These are phyloP conservation scores for Vidua chalybeata DNA, from an alignment of 2,113 vertebrate species.

Conservation along the genomic window DNA sequence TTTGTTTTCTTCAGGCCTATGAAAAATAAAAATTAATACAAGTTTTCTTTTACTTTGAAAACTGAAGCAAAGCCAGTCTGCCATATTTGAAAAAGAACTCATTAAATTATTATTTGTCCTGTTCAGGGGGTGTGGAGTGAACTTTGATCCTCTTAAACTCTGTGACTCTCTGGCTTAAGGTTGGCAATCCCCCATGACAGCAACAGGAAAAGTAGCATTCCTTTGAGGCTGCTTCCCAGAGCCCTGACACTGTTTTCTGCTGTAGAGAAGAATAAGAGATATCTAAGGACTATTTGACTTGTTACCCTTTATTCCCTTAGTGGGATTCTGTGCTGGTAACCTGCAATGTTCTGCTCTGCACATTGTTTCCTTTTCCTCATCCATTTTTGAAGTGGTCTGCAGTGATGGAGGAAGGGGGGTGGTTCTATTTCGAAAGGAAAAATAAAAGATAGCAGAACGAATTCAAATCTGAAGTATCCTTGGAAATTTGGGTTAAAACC, in stretches of 20 bases:
- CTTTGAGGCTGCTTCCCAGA: neutral
- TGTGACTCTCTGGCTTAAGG: neutral
- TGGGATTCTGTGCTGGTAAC: neutral
- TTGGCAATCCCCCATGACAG: neutral
- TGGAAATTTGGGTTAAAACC: neutral
- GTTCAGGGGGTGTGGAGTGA: neutral
- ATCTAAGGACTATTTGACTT: neutral
- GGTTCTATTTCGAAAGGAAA: neutral
- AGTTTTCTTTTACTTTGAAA: conserved; percentile 8
- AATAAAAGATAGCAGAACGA: fast-evolving
- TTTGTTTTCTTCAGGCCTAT: neutral
- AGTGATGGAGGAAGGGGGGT: neutral
- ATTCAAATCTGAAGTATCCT: neutral
- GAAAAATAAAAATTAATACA: neutral
- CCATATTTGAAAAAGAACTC: neutral
- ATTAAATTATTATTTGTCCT: neutral
- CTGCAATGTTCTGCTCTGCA: neutral
- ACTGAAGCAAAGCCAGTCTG: neutral
- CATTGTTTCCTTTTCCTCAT: neutral
- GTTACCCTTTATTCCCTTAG: neutral
- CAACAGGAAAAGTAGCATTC: neutral
- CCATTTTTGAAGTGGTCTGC: neutral
- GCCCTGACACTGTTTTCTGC: neutral
- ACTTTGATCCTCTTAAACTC: neutral
- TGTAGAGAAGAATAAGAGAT: neutral